phyloP scores from a whole-genome alignment of 2,113 vertebrate genomes.

The Ramphastos sulfuratus region DNA sequence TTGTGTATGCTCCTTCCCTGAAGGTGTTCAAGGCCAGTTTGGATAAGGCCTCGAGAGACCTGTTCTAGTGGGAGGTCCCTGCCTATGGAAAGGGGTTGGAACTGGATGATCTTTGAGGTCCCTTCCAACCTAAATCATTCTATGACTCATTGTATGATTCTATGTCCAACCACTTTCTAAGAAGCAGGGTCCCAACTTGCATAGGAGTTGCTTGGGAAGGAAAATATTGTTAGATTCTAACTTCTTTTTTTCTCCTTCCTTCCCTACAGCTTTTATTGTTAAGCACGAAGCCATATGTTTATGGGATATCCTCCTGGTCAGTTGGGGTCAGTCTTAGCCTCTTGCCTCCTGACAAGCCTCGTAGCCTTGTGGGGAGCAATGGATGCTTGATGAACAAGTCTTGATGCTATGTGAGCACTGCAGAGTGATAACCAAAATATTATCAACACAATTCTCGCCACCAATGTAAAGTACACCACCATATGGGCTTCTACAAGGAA shows the following conservation, averaged over 20 bases:
- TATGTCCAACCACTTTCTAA: neutral
- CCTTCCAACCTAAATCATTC: no score
- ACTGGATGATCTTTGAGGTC: no score
- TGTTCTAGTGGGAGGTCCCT: no score
- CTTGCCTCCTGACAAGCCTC: neutral
- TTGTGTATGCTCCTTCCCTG: no score
- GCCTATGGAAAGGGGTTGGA: no score
- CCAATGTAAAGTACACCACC: fast-evolving
- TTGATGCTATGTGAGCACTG: no score
- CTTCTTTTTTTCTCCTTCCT: neutral
- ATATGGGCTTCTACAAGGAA: fast-evolving
- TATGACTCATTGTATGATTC: no score
- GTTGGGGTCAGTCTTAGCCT: neutral
- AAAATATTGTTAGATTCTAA: neutral
- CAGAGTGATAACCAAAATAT: neutral
- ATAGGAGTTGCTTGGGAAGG: fast-evolving
- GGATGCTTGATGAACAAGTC: neutral
- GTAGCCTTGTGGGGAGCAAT: fast-evolving
- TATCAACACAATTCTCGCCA: neutral
- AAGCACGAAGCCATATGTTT: neutral
- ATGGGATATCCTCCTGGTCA: neutral
- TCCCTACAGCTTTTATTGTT: neutral
- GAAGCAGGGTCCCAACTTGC: neutral
- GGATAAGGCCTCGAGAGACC: no score
- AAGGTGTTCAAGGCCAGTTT: no score